Evolutionary conservation across 2,888 invertebrate genomes (phyloP).

Genomic region (Sialis lutaria): DNA sequence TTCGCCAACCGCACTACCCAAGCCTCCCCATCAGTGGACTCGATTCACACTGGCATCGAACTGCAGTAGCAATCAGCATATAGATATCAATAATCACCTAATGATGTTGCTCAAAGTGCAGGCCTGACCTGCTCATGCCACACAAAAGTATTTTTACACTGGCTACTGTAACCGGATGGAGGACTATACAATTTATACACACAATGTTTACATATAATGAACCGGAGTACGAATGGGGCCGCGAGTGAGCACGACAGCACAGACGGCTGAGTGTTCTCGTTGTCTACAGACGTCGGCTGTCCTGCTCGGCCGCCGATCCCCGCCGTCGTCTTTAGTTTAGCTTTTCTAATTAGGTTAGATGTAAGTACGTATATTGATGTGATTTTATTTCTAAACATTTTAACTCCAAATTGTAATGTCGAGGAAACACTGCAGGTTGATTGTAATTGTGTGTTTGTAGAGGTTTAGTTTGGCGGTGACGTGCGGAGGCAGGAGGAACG

Average conservation of each 20-base stretch:
- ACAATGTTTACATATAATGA: slow-evolving; percentile 2
- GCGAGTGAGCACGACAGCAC: slow-evolving; percentile 29
- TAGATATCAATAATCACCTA: slow-evolving; percentile 22
- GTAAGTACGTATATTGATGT: slow-evolving; percentile 10
- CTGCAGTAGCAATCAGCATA: slow-evolving; percentile 22
- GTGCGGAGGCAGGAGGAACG: not conserved
- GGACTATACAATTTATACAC: slow-evolving; percentile 6
- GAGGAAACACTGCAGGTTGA: not conserved
- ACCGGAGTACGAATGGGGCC: slow-evolving; percentile 7
- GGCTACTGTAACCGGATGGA: slow-evolving; percentile 1
- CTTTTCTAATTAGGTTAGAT: slow-evolving; percentile 9
- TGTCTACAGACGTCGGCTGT: slow-evolving; percentile 11
- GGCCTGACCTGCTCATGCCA: slow-evolving; percentile 19
- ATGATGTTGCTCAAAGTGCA: slow-evolving; percentile 26
- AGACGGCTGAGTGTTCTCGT: not conserved
- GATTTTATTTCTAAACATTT: slow-evolving; percentile 8
- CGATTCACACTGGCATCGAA: slow-evolving; percentile 37
- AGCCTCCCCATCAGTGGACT: slow-evolving; percentile 57
- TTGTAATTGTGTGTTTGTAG: slow-evolving; percentile 1
- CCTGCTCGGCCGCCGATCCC: slow-evolving; percentile 25
- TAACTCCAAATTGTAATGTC: slow-evolving; percentile 5
- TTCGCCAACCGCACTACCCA: slow-evolving; percentile 50
- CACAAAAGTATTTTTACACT: slow-evolving; percentile 5
- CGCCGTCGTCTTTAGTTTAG: slow-evolving; percentile 8
- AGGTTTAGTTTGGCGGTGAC: not conserved